phyloP scores from a whole-genome alignment of 2,888 invertebrate species.

The Auanema freiburgensis region DNA sequence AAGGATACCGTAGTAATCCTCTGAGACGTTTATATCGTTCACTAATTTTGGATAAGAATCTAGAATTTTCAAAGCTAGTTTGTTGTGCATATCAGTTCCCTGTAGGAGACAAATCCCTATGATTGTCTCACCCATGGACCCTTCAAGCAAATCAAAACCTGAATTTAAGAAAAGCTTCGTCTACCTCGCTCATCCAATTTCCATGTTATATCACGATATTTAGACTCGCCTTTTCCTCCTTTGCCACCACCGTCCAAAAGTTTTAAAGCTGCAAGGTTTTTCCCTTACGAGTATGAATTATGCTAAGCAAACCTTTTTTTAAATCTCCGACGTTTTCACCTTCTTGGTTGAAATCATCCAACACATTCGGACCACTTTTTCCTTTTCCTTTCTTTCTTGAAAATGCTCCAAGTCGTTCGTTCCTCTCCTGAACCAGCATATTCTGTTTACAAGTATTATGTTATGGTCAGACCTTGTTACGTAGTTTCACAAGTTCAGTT shows the following conservation, averaged over 20 bases:
- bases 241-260: constrained; percentile 57
- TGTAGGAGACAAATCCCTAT: constrained; percentile 78
- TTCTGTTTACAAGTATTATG: not conserved
- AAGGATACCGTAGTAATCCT: constrained; percentile 56
- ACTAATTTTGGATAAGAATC: constrained; percentile 91
- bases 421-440: constrained; percentile 70
- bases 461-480: constrained; percentile 74
- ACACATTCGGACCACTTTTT: constrained; percentile 52
- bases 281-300: not conserved
- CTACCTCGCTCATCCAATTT: constrained; percentile 47
- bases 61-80: constrained; percentile 83
- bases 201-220: constrained; percentile 69
- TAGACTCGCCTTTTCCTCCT: constrained; percentile 66
- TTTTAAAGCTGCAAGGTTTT: constrained; percentile 51
- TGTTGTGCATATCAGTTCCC: constrained; percentile 51
- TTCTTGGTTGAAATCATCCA: constrained; percentile 50
- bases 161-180: constrained; percentile 70
- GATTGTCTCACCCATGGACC: constrained; percentile 81
- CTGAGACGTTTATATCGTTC: constrained; percentile 65
- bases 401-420: constrained; percentile 48
- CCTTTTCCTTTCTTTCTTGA: constrained; percentile 53
- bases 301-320: constrained; percentile 47
- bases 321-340: constrained; percentile 50
- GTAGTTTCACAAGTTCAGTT: constrained; percentile 80
- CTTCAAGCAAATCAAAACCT: constrained; percentile 70